Evolutionary conservation across 2,113 vertebrate species (phyloP).

Genomic region (Tylochromis polylepis): DNA sequence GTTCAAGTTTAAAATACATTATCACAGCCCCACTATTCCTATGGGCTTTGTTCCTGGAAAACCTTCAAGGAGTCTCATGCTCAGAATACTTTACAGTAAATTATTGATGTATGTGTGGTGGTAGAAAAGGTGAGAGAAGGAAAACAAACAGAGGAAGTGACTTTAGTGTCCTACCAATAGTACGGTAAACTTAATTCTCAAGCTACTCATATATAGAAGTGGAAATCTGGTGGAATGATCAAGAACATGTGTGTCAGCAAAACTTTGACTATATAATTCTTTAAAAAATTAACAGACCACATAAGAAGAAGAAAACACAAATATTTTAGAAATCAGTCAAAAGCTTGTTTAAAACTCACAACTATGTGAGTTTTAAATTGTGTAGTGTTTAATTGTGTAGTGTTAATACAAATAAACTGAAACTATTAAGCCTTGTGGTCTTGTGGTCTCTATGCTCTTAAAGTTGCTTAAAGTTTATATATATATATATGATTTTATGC

Average conservation of each 20-base stretch:
- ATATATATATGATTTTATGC: too few species aligned
- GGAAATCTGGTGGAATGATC: neutral
- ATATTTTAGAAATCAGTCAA: neutral
- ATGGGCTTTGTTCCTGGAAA: constrained; percentile 50
- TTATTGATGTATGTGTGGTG: constrained; percentile 39
- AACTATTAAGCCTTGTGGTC: neutral
- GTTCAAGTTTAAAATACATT: constrained; percentile 77
- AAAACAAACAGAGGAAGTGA: constrained; percentile 50
- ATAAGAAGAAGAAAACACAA: accelerated
- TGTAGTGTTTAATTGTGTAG: neutral
- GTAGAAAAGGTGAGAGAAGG: constrained; percentile 37
- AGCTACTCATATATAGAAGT: neutral
- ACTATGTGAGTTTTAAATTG: neutral
- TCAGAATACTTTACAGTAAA: constrained; percentile 64
- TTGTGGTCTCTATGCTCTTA: neutral
- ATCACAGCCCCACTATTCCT: constrained; percentile 57
- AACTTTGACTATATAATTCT: neutral
- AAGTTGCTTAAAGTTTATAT: too few species aligned
- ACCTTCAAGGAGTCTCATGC: constrained; percentile 64
- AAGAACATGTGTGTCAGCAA: accelerated
- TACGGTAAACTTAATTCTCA: constrained; percentile 18
- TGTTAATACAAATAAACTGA: accelerated
- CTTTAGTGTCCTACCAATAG: constrained; percentile 11
- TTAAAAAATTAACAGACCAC: neutral
- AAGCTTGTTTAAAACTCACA: neutral